A percentile compares a stretch with the other conserved stretches of the same genome.
These are phyloP conservation scores for Pandemis cinnamomeana DNA, from an alignment of 2,888 invertebrate genomes.

Conservation along the genomic window DNA sequence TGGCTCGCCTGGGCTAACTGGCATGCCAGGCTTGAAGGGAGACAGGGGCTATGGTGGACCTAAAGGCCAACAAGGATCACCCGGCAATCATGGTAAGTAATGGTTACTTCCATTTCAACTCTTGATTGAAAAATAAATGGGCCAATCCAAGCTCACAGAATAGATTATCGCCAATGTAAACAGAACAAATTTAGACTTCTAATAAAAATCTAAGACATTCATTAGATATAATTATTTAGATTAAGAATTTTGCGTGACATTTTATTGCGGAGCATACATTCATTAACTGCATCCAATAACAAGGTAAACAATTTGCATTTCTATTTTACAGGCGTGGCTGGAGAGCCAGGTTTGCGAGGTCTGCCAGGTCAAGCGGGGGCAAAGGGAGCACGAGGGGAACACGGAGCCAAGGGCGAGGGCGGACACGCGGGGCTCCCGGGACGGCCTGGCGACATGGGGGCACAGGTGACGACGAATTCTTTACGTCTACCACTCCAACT, in stretches of 20 bases:
- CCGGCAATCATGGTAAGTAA: conserved; percentile 83
- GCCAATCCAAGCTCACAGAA: too few species aligned
- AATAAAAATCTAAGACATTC: too few species aligned
- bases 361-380: conserved; percentile 86
- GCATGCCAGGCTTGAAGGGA: conserved; percentile 89
- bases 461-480: conserved; percentile 79
- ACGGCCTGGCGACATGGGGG: conserved; percentile 89
- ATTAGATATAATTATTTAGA: too few species aligned
- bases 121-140: too few species aligned
- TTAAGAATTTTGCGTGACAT: too few species aligned
- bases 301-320: not conserved
- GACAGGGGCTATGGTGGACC: conserved; percentile 88
- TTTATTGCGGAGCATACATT: too few species aligned
- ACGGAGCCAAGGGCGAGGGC: conserved; percentile 89
- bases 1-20: conserved; percentile 88
- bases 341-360: conserved; percentile 87
- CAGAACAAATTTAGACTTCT: too few species aligned
- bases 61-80: conserved; percentile 90
- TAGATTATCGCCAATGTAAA: too few species aligned
- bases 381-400: conserved; percentile 90
- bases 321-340: conserved; percentile 79
- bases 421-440: conserved; percentile 92
- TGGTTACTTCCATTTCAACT: not conserved
- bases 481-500: not conserved
- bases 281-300: not conserved